Percentiles rank a stretch among this genome's conserved stretches.
phyloP scores from a whole-genome alignment of 2,888 invertebrate species.

The Cylindroiulus punctatus region DNA sequence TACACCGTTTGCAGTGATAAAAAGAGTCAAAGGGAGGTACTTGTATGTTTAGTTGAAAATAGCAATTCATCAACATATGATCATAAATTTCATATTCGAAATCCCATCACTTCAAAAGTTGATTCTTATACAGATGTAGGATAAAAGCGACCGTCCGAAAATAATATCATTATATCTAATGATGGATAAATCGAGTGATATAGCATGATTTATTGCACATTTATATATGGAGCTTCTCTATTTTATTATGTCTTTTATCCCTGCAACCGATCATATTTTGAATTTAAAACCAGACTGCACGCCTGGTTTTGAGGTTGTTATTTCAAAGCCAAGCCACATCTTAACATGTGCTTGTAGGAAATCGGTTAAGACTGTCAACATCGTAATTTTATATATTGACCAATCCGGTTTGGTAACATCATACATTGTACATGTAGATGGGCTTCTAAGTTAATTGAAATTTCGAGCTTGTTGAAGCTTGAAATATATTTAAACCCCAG shows the following conservation, averaged over 20 bases:
- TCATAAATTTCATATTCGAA: not conserved
- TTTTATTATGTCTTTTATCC: not conserved
- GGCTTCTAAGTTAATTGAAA: conserved; percentile 2
- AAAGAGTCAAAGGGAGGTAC: not conserved
- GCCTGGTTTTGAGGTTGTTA: not conserved
- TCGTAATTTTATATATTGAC: not conserved
- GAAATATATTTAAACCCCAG: conserved; percentile 27
- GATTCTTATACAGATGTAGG: not conserved
- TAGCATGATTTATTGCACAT: not conserved
- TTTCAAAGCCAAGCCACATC: not conserved
- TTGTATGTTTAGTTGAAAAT: not conserved
- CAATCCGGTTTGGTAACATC: not conserved
- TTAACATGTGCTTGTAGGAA: not conserved
- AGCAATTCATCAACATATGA: not conserved
- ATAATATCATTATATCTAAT: conserved; percentile 27
- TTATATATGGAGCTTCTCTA: not conserved
- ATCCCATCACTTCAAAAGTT: not conserved
- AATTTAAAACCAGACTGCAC: not conserved
- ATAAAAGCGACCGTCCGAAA: not conserved
- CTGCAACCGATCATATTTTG: not conserved
- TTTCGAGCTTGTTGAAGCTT: conserved; percentile 29
- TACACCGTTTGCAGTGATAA: not conserved
- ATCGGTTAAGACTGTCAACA: conserved; percentile 33
- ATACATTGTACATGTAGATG: not conserved
- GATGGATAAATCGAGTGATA: not conserved